Evolutionary conservation across 1,140 invertebrate species (phyloP), one percentile per base, ranked within the genome.

Genomic region (Drosophila cardini): DNA sequence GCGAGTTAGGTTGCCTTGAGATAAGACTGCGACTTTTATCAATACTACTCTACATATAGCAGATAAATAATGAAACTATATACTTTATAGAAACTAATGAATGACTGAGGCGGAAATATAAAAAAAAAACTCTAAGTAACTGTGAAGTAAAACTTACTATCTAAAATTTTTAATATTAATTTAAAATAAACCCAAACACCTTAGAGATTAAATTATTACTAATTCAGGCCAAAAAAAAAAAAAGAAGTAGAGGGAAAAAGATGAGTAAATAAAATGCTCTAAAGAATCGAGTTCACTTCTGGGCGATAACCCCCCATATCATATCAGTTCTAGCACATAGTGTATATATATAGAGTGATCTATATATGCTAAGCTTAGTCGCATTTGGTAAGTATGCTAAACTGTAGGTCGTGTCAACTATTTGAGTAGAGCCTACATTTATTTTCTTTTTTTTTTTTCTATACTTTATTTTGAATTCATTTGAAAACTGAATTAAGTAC

Each of bases 21-120:
- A 50, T 50, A 50, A 5, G 48, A 52, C 13, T 15, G n/a, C 30
- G 48, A 13, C 30, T 16, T n/a, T 11, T 34, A 52, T 52, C 48
- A 32, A 30, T 48, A 10, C 46, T 7, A 52, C 13, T 34, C 11
- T 15, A 32, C 8, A 30, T 52, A 9, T 52, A 9, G 10, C 11
- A 26, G 30, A 13, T 30, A 32, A 53, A 36, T 18, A 15, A 55
- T 18, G 26, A 10, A 55, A 18, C 68, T 77, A 42, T 70, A 84
- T 46, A 86, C 82, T 85, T 57, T 52, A 58, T 78, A 62, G 53
- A 84, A 84, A 86, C 86, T 70, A 78, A 86, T 80, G 82, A 86
- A 62, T 78, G 70, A 78, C 62, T 26, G n/a, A 72, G 50, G 74
- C 78, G 81, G 82, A 85, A 81, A 86, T 82, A 42, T 50, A 32